Conservation (phyloP, 2,888 invertebrate genomes). For the Agrochola macilenta region DNA sequence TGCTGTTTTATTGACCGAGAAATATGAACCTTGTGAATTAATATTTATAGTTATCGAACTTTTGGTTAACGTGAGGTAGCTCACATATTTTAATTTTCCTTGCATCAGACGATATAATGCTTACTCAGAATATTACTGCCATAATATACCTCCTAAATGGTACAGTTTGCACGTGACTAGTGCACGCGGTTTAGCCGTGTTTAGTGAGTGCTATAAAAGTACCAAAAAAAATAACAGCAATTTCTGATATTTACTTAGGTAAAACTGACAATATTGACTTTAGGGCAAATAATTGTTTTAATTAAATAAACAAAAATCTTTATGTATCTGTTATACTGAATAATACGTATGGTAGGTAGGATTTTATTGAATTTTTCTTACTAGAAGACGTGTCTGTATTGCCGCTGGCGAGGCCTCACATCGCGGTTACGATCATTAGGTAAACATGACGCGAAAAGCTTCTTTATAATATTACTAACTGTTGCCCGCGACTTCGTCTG, state of each 20-base stretch:
- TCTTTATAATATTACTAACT: too few species aligned
- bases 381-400: background rate
- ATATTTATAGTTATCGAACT: too few species aligned
- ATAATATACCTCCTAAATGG: background rate
- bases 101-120: background rate
- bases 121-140: conserved; percentile 18
- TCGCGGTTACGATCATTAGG: background rate
- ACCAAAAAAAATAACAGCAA: conserved; percentile 1
- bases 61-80: background rate
- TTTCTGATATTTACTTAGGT: background rate
- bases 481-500: too few species aligned
- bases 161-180: conserved; percentile 26
- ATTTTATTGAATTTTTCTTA: background rate
- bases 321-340: background rate
- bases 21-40: background rate
- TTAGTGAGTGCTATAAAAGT: background rate
- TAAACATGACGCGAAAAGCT: background rate
- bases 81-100: background rate
- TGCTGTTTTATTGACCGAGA: background rate
- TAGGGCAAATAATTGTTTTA: background rate
- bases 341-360: too few species aligned
- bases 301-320: background rate
- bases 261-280: background rate
- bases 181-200: conserved; percentile 1
- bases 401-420: background rate